Evolutionary conservation across 2,797 vertebrate genomes (phyloP), one percentile per base, ranked within the genome.

Genomic region (Holocentrus rufus): DNA sequence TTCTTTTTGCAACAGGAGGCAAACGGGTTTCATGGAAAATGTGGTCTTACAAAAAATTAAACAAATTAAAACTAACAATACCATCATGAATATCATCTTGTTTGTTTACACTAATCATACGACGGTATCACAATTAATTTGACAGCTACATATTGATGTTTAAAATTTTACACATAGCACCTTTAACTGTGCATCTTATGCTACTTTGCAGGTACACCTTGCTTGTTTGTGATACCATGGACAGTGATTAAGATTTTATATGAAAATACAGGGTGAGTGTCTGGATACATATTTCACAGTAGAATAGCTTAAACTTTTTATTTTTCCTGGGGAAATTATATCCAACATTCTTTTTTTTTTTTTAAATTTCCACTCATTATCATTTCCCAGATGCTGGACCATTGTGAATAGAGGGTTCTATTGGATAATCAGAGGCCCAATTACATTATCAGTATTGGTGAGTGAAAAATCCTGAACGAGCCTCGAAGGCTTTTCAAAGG

Each of bases 371-470:
- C 0, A 20, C 15, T 17, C 27, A 42, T 25, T 66, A 18, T 59
- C 11, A 1, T 83, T 83, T 83, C 77, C 36, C 76, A 99, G 98
- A 71, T 99, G 98, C 90, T 99, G 98, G 98, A 87, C 71, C 11
- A 96, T 96, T 52, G 74, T 79, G 7, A 96, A 94, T 80, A 93
- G 86, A 84, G 91, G 90, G 84, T 95, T 97, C 88, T 98, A 96
- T 96, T 99, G 97, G 96, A 98, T 99, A 77, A 97, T 98, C 68
- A 90, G 93, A 81, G 97, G 95, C 61, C 97, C 98, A 0, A 94
- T 98, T 55, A 80, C 95, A 17, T 83, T 98, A 46, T 94, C 95
- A 34, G 91, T 98, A 65, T 75, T 92, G 65, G 97, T 98, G 92
- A 95, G 98, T 88, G 42, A 52, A 23, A n/a, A 39, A 57, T 47